Evolutionary conservation across 1,140 invertebrate genomes (phyloP), one percentile per base, ranked within the genome.

Genomic region (Lucilia cuprina): DNA sequence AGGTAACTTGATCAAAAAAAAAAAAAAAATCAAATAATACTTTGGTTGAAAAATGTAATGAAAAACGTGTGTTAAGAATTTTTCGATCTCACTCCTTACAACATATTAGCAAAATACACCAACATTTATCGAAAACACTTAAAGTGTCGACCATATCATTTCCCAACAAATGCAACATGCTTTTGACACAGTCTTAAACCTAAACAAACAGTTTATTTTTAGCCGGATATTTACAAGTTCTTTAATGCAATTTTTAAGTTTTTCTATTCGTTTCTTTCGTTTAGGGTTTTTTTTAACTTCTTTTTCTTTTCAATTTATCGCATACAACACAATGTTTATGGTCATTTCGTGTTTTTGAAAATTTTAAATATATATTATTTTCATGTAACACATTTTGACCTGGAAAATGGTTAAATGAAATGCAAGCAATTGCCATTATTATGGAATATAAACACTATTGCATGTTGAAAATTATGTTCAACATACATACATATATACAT

Each of bases 331-430:
- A 25, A 21, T 21, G 30, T 80, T 80, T 80, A 80, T 80, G 19
- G 25, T 21, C 19, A 80, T 80, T 19, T 80, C 77, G 77, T 80
- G 77, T 80, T 21, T 80, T 21, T 21, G 10, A 25, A 70, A 70
- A 25, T 55, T 55, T 55, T 55, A n/a, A 55, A 55, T 41, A 41
- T 41, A 41, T 5, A 55, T 55, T 19, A 77, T 34, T 77, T 77
- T 77, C 74, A 41, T 77, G 34, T 19, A 80, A 49, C 74, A 34
- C 17, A 41, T 47, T 70, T 10, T 19, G 41, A 47, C 75, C n/a
- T 78, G n/a, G 77, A 21, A 80, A 2, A 78, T 75, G 74, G 74
- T 49, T 80, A 50, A 78, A 34, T 77, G 34, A 80, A 80, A 80
- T 80, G 77, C 77, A 80, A 25, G 77, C 41, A 49, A 49, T 80